Evolutionary conservation across 2,113 vertebrate species (phyloP).

Genomic region (Dipodomys merriami): DNA sequence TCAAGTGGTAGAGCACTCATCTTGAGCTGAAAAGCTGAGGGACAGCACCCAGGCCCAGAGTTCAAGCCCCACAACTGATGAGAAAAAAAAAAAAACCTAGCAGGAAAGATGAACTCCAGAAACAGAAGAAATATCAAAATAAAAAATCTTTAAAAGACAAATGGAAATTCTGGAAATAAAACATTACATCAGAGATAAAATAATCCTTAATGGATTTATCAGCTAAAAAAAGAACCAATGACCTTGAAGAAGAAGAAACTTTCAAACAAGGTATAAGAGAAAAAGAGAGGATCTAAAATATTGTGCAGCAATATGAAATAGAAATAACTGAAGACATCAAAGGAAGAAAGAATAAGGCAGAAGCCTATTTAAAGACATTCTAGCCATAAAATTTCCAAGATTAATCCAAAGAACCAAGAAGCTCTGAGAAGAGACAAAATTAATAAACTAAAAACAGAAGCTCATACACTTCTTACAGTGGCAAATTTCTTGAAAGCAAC

Average conservation of each 20-base stretch:
- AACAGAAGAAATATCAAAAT: neutral
- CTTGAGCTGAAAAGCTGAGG: too few species aligned
- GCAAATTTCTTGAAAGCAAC: neutral
- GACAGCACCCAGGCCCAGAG: too few species aligned
- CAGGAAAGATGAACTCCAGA: neutral
- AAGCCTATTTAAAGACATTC: neutral
- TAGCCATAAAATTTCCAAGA: constrained; percentile 5
- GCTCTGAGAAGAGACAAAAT: neutral
- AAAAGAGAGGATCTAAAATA: neutral
- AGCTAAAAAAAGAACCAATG: constrained; percentile 17
- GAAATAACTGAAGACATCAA: neutral
- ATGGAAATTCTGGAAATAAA: constrained; percentile 15
- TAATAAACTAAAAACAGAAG: neutral
- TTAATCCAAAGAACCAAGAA: neutral
- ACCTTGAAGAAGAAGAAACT: constrained; percentile 35
- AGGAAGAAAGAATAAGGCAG: neutral
- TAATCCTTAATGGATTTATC: neutral
- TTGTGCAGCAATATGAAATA: neutral
- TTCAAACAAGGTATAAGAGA: neutral
- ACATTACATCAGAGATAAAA: neutral
- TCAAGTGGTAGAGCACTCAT: too few species aligned
- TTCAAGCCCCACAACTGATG: too few species aligned
- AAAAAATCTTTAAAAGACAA: constrained; percentile 35
- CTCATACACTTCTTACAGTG: neutral
- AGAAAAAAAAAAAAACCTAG: neutral